These are phyloP conservation scores for Acanthosoma haemorrhoidale DNA, from an alignment of 2,888 invertebrate species.

Conservation along the genomic window DNA sequence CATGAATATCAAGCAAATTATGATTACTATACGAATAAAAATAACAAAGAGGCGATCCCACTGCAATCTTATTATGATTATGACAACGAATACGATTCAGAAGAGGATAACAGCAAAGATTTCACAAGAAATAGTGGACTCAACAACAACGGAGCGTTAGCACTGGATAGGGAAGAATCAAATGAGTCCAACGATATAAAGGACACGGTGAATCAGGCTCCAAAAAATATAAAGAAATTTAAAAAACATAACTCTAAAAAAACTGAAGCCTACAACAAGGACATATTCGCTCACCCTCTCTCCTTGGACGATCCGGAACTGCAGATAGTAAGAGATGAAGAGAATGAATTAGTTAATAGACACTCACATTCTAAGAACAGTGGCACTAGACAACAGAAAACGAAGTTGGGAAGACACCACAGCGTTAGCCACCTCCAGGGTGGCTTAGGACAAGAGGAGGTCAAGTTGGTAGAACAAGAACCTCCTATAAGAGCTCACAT, in stretches of 20 bases:
- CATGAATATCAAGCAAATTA: neutral
- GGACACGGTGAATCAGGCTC: neutral
- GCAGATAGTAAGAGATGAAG: neutral
- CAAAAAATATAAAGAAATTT: neutral
- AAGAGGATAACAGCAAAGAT: neutral
- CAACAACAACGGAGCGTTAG: no score
- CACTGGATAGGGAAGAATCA: neutral
- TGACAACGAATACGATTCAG: neutral
- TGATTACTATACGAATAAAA: neutral
- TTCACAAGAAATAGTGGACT: neutral
- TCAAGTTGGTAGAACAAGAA: neutral
- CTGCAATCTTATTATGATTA: neutral
- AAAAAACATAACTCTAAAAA: neutral
- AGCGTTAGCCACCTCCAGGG: no score
- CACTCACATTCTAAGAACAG: neutral
- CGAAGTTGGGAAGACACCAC: no score
- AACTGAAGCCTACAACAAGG: neutral
- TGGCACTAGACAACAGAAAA: neutral
- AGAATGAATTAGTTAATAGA: neutral
- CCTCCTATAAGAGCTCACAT: neutral
- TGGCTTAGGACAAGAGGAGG: no score
- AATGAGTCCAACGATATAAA: neutral
- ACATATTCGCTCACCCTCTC: constrained; percentile 16
- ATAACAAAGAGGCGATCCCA: neutral
- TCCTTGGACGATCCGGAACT: constrained; percentile 8